A percentile compares a stretch with the other conserved stretches of the same genome.
These are phyloP conservation scores for Dromas ardeola DNA, from an alignment of 2,113 vertebrate species.

Conservation along the genomic window DNA sequence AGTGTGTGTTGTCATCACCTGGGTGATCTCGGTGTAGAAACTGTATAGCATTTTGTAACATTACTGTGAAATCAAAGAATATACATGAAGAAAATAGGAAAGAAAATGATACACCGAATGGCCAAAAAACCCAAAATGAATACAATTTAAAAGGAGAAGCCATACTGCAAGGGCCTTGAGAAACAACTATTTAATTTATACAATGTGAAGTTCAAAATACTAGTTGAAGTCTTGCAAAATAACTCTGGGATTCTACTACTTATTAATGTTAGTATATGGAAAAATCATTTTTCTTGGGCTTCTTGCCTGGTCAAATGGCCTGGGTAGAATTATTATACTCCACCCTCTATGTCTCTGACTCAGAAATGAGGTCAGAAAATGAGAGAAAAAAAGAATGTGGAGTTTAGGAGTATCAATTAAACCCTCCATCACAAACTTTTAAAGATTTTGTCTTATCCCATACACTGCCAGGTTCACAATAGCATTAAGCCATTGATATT, in stretches of 20 bases:
- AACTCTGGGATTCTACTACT: constrained; percentile 1
- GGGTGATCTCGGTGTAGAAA: neutral
- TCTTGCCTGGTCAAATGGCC: constrained; percentile 38
- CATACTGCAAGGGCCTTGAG: neutral
- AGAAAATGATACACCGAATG: neutral
- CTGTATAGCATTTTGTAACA: neutral
- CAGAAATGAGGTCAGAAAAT: constrained; percentile 54
- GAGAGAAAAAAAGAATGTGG: neutral
- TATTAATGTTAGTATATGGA: constrained; percentile 30
- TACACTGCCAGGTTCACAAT: neutral
- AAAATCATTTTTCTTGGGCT: constrained; percentile 40
- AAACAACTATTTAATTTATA: neutral
- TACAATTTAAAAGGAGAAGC: neutral
- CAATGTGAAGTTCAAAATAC: neutral
- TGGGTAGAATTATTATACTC: constrained; percentile 33
- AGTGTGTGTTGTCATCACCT: neutral
- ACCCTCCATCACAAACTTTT: neutral
- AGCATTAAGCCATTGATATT: neutral
- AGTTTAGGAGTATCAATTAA: constrained; percentile 5
- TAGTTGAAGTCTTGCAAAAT: constrained; percentile 21
- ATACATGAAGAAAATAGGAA: neutral
- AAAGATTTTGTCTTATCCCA: neutral
- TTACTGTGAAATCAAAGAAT: neutral
- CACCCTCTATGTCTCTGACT: constrained; percentile 48
- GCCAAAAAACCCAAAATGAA: neutral